Evolutionary conservation across 2,797 vertebrate genomes (phyloP), one percentile per base, ranked within the genome.

Genomic region (Selene dorsalis): DNA sequence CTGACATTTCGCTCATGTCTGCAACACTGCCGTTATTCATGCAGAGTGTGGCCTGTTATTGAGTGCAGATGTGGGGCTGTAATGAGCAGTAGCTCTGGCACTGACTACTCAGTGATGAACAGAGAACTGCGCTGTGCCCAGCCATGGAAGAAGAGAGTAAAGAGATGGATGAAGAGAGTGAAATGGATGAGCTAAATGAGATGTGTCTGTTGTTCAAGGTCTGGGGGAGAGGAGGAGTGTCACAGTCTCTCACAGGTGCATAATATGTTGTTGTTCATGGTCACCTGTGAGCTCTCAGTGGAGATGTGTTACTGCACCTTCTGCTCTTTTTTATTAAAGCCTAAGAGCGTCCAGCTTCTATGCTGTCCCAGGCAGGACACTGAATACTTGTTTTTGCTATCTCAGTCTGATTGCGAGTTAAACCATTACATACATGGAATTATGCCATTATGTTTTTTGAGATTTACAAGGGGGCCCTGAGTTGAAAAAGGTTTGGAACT

Each of bases 1-100:
- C 91, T 94, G 92, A 93, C 88, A 91, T 94, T 91, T 92, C 69
- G 65, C 87, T 94, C 92, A 91, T 88, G 93, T 93, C 83, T 89
- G 85, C 87, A 93, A 94, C 93, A 93, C 93, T 93, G 92, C 88
- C 39, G 88, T 92, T 90, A 93, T 95, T 94, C 90, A 94, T 93
- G 82, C 88, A 86, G 87, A 91, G 89, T 75, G 85, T 87, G 87
- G 85, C 79, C 64, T 79, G 72, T 94, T 93, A 94, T 94, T 91
- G 90, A 88, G 87, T 91, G 89, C 94, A 95, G 94, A 95, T 95
- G 94, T 95, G 85, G 79, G 32, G 75, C 86, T 75, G 89, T 93
- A 93, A 95, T 95, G 92, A 94, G 92, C 76, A 86, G 74, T 59
- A 83, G 75, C 77, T 85, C 78, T 86, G 79, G 83, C 77, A 87